Base-by-base conservation (phyloP, 2,888 invertebrate species). In the Melipona beecheii region DNA sequence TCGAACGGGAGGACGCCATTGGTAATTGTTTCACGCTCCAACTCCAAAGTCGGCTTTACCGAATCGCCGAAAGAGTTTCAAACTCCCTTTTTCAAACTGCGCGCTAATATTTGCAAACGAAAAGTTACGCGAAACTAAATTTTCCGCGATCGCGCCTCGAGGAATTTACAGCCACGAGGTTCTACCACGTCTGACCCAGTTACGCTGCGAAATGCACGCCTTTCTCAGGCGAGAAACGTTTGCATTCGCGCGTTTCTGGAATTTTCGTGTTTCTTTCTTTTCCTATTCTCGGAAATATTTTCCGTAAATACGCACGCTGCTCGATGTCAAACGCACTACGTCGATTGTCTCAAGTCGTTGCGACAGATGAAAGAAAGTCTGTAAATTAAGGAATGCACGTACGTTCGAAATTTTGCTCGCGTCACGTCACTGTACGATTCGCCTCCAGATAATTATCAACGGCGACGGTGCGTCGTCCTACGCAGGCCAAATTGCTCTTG, bases 11-110 rank as follows among this genome's bases (percentile, higher is more conserved):
- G 60, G 19, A 69, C 54, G 56, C 68, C 21, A 31, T 6, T 43
- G 15, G 83, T 83, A 83, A 83, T 83, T 75, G 83, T 75, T 62
- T 54, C n/a, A n/a, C 19, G 24, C 31, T 9, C n/a, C 71, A 65
- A 17, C 66, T n/a, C n/a, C n/a, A n/a, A n/a, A n/a, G n/a, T n/a
- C n/a, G n/a, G n/a, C n/a, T n/a, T n/a, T n/a, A n/a, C 36, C 0
- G 6, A 43, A 43, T 43, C 43, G 43, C 4, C n/a, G n/a, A n/a
- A n/a, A 11, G 17, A 58, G 49, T 49, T 70, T 52, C n/a, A 43
- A 43, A 74, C 9, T 50, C 24, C 21, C 49, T 56, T 65, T 4
- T 36, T 50, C 24, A 9, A 36, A 27, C n/a, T 11, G 58, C 21
- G 31, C 31, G 21, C 50, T 27, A 31, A 58, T 49, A 24, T 21